Evolutionary conservation across 1,140 invertebrate genomes (phyloP), one percentile per base, ranked within the genome.

Genomic region (Drosophila punjabiensis): DNA sequence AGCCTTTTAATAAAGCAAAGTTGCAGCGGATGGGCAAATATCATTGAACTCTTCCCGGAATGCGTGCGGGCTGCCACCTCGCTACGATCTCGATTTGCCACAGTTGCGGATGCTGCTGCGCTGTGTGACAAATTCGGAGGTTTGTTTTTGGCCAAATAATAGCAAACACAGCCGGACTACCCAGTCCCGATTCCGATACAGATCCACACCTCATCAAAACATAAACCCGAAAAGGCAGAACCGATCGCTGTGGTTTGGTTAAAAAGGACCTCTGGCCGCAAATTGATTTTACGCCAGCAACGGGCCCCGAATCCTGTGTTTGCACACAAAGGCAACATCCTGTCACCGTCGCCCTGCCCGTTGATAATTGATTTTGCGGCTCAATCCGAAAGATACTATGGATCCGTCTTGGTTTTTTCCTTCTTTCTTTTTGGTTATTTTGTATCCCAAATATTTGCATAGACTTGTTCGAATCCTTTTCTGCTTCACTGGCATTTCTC

Each of bases 1-100:
- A 92, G 91, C 91, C 91, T 92, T 92, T 92, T 92, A 92, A 92
- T 92, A 91, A 92, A 88, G 91, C 82, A 92, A 92, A 92, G 81
- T 45, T 79, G 56, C 53, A 69, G 35, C 70, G 47, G 33, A 30
- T 37, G 48, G 67, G 82, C 81, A 91, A 91, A 91, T 84, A 70
- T 56, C 88, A 84, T 79, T 89, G 82, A 90, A 89, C 85, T 85
- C 66, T 90, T 89, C 85, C 55, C 55, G 85, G 86, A 89, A 89
- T 90, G 81, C 71, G 50, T 90, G 81, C 71, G 50, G 48, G 35
- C 67, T 64, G 66, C 39, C 48, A 47, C 52, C 78, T 45, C 59
- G 58, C 55, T 28, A 30, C 33, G 37, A 64, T 30, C 63, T 43
- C 71, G 67, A 82, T 87, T 87, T 63, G 82, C 75, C 77, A 77